Base-by-base conservation (phyloP, 2,888 invertebrate species). In the Agrilus mali region DNA sequence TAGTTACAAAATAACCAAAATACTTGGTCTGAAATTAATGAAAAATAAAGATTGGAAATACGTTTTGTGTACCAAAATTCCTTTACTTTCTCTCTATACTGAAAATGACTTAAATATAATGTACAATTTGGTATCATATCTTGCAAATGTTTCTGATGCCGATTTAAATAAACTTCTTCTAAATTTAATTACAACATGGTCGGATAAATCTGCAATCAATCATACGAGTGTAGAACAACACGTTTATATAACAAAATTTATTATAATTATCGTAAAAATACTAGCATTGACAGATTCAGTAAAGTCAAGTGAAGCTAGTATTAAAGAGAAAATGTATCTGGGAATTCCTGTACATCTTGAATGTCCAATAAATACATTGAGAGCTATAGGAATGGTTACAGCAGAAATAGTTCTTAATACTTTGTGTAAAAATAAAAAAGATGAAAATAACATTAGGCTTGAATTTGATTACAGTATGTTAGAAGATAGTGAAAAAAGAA, bases 361-460 rank as follows among this genome's bases (percentile, higher is more conserved):
- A 55, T 75, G 77, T 0, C 64, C 79, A 0, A 69, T 78, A 22
- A 65, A 69, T 22, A 68, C 74, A 35, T 69, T 82, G 12, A 66
- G 85, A 46, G 72, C 72, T 31, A 68, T 82, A 6, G 88, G 88
- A 1, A 87, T 87, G 85, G 74, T 80, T 20, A 76, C 80, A 0
- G 76, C 80, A 0, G 86, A 86, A 57, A 66, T 81, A 3, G 57
- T 82, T 4, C 63, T 78, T 4, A 75, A 75, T 52, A 69, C 60
- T 46, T 65, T 65, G 52, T 69, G 63, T 50, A 61, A 45, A 47
- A 65, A 56, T 3, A 65, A 56, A 8, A 64, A 67, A 2, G 64
- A 66, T 33, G 13, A 42, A 7, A 66, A 73, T 3, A 70, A 71
- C 0, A 63, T 66, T 6, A 72, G 71, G 40, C 63, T 88, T 1